Conservation (phyloP, 2,113 vertebrate genomes). For the Pseudorectes ferrugineus region DNA sequence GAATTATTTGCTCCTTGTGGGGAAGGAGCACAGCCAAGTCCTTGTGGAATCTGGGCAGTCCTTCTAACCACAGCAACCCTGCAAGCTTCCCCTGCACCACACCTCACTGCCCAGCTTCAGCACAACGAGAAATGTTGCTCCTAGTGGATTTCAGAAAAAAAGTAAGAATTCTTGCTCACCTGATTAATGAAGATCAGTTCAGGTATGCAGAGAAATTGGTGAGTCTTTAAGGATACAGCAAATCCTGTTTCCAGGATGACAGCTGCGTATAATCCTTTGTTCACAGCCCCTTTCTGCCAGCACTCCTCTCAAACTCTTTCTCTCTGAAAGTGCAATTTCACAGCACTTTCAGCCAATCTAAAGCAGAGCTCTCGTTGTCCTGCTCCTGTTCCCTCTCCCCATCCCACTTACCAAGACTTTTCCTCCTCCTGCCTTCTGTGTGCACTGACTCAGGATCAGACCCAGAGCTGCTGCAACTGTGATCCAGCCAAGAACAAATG, state of each 20-base stretch:
- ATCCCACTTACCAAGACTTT: neutral
- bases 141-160: neutral
- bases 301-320: neutral
- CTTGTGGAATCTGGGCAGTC: neutral
- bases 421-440: neutral
- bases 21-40: neutral
- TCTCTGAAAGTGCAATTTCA: neutral
- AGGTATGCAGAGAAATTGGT: neutral
- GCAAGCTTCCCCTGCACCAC: neutral
- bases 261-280: neutral
- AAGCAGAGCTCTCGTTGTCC: neutral
- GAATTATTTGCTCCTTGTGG: neutral
- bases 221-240: neutral
- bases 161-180: neutral
- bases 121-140: neutral
- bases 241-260: constrained; percentile 16
- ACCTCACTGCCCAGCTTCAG: neutral
- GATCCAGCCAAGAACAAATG: neutral
- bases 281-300: constrained; percentile 3
- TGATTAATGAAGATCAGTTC: neutral
- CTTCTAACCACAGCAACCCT: neutral
- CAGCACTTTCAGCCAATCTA: neutral
- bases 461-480: accelerated
- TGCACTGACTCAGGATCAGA: neutral
- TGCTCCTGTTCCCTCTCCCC: neutral